These are phyloP conservation scores for Trichogramma pretiosum DNA, from an alignment of 1,140 invertebrate species.

Conservation along the genomic window DNA sequence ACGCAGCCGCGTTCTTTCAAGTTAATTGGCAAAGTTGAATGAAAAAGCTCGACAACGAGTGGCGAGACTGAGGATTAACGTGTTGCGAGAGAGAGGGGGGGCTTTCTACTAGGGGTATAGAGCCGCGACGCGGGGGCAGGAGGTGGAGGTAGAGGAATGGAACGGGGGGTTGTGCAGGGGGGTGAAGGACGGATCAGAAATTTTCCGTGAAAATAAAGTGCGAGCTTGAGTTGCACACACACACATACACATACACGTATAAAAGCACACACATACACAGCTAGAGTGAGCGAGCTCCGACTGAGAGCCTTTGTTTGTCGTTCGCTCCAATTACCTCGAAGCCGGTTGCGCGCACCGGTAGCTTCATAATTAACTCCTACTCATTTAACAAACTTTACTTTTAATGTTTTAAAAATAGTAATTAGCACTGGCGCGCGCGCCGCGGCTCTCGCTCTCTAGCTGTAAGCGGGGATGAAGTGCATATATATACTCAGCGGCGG, in stretches of 20 bases:
- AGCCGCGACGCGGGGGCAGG: constrained; percentile 17
- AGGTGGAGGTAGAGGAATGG: too few relatives aligned
- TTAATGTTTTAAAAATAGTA: constrained; percentile 50
- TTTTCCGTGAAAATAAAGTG: constrained; percentile 39
- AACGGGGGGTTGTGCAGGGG: too few relatives aligned
- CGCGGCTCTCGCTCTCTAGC: too few relatives aligned
- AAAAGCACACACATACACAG: too few relatives aligned
- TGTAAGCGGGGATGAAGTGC: too few relatives aligned
- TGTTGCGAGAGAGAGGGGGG: too few relatives aligned
- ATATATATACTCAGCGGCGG: too few relatives aligned
- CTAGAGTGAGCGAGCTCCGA: constrained; percentile 19
- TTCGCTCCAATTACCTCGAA: constrained; percentile 47
- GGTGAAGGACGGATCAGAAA: constrained; percentile 37
- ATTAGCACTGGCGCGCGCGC: constrained; percentile 35
- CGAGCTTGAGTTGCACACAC: too few relatives aligned
- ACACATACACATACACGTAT: too few relatives aligned
- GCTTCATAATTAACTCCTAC: constrained; percentile 49
- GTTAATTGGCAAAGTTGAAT: constrained; percentile 40
- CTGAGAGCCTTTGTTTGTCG: constrained; percentile 45
- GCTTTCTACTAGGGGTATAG: too few relatives aligned
- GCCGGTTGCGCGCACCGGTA: too few relatives aligned
- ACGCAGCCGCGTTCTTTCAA: constrained; percentile 10
- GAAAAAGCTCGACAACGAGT: constrained; percentile 34
- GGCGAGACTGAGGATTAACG: constrained; percentile 34
- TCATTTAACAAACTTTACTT: constrained; percentile 49